Evolutionary conservation across 2,113 vertebrate species (phyloP), one percentile per base, ranked within the genome.

Genomic region (Alaudala cheleensis): DNA sequence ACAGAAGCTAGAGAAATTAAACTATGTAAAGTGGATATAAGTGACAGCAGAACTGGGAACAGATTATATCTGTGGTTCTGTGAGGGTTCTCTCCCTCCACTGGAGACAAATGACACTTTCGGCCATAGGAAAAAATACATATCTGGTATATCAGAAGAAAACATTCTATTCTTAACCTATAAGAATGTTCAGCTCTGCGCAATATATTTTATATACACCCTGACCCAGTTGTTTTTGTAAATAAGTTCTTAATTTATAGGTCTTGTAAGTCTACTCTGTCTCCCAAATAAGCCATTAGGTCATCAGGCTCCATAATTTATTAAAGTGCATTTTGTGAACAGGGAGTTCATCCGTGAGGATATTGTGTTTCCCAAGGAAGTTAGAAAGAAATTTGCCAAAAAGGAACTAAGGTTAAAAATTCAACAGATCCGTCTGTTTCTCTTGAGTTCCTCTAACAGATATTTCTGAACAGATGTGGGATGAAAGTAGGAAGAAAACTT

Each of bases 401-500:
- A 91, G 91, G 88, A 96, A 96, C 74, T 86, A 50, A 93, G 92
- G 54, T 83, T 95, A 96, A 94, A 96, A 83, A 88, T 96, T 90
- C 76, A 93, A 42, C 39, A 88, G 39, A 88, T 92, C 79, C 1
- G 0, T 72, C 81, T 3, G 2, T 79, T 95, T 86, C 76, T 85
- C 47, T 66, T 42, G 71, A 66, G 74, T 73, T 92, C 53, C 69
- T 95, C 31, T 83, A 39, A 79, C 42, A 79, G 14, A 65, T n/a
- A 4, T 61, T 87, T 90, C 84, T 83, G 60, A 88, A 64, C 50
- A 84, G 73, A 71, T 76, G 37, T 79, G 73, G 81, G 49, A 51
- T 44, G 7, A 45, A 92, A 80, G 44, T 11, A 91, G 62, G 39
- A 89, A 47, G 37, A 81, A 92, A 90, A 44, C 10, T n/a, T 73